These are phyloP conservation scores for Macrotis lagotis DNA, from an alignment of 2,113 vertebrate species.

Conservation along the genomic window DNA sequence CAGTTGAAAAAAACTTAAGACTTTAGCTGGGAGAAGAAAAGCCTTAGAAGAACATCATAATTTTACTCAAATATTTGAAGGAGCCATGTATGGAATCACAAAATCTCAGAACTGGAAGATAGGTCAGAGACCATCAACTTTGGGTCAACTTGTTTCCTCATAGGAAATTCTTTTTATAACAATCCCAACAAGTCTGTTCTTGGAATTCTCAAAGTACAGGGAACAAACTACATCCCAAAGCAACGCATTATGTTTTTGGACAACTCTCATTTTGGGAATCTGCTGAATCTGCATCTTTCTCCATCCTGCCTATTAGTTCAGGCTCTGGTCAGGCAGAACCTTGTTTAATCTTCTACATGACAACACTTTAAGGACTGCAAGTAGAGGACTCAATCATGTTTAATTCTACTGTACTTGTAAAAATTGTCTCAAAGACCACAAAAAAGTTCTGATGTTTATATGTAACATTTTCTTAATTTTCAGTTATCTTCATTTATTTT, in stretches of 20 bases:
- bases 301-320: neutral
- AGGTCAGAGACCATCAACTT: neutral
- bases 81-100: neutral
- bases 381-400: neutral
- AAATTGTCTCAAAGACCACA: neutral
- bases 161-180: too few species aligned
- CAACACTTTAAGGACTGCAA: neutral
- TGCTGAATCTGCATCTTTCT: neutral
- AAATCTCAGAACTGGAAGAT: neutral
- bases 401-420: neutral
- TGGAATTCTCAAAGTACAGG: neutral
- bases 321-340: neutral
- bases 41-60: neutral
- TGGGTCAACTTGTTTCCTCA: too few species aligned
- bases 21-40: neutral
- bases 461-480: neutral
- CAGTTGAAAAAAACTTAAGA: neutral
- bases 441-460: neutral
- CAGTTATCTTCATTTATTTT: neutral
- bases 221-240: neutral
- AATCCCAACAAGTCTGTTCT: too few species aligned
- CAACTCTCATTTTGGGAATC: neutral
- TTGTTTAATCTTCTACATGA: neutral
- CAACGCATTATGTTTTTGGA: neutral
- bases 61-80: neutral